These are phyloP conservation scores for Gymnorhina tibicen DNA, from an alignment of 2,113 vertebrate species.

Conservation along the genomic window DNA sequence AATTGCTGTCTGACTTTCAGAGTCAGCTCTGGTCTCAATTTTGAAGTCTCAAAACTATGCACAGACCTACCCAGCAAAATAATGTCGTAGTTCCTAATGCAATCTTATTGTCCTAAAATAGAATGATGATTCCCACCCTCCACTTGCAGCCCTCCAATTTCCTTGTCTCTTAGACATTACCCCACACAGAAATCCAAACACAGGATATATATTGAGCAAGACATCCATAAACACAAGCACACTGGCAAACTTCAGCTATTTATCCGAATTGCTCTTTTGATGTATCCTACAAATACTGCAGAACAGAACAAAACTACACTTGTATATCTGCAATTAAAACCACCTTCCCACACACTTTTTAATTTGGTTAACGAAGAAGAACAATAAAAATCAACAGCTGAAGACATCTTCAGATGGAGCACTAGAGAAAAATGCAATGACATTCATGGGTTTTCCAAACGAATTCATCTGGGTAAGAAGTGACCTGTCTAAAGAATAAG, in stretches of 20 bases:
- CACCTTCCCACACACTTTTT: not conserved
- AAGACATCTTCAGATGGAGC: not conserved
- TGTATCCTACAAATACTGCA: not conserved
- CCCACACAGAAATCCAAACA: not conserved
- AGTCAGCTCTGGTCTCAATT: not conserved
- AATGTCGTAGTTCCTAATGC: not conserved
- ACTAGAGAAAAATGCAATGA: not conserved
- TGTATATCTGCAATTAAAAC: not conserved
- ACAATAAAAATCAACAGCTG: not conserved
- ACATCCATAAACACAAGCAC: not conserved
- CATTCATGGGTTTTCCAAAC: not conserved
- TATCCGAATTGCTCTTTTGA: fast-evolving
- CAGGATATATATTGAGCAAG: not conserved
- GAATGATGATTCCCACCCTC: not conserved
- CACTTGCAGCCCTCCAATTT: not conserved
- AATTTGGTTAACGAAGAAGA: not conserved
- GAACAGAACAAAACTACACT: not conserved
- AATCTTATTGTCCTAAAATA: not conserved
- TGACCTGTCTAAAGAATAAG: not conserved
- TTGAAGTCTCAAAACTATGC: not conserved
- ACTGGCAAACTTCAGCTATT: not conserved
- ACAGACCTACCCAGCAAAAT: not conserved
- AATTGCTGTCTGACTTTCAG: not conserved
- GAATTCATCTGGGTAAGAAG: not conserved
- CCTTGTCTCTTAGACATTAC: not conserved